Evolutionary conservation across 2,888 invertebrate genomes (phyloP).

Genomic region (Eupithecia insigniata): DNA sequence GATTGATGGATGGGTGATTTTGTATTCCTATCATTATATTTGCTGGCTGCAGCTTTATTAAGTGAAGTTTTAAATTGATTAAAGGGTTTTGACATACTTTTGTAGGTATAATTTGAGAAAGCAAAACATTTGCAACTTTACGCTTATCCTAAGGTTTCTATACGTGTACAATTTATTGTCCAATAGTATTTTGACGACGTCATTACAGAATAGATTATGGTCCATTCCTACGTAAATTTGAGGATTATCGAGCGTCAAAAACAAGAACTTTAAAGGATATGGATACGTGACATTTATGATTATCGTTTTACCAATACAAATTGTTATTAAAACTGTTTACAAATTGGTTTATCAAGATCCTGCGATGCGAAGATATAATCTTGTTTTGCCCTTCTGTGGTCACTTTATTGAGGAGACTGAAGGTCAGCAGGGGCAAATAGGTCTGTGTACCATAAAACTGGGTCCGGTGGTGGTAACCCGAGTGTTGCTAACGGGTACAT

Average conservation of each 20-base stretch:
- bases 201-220: background rate
- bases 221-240: background rate
- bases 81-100: constrained; percentile 6
- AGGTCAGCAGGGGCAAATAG: constrained; percentile 61
- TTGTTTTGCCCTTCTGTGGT: background rate
- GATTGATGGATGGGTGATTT: constrained; percentile 39
- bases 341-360: constrained; percentile 22
- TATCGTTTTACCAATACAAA: constrained; percentile 6
- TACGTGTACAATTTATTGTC: background rate
- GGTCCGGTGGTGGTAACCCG: constrained; percentile 69
- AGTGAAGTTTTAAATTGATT: constrained; percentile 19
- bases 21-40: constrained; percentile 29
- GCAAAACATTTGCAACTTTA: background rate
- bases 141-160: background rate
- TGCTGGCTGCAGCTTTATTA: constrained; percentile 25
- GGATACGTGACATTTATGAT: constrained; percentile 3
- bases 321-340: constrained; percentile 18
- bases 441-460: constrained; percentile 61
- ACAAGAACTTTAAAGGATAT: constrained; percentile 7
- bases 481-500: constrained; percentile 55
- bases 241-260: constrained; percentile 4
- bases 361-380: constrained; percentile 4
- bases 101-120: constrained; percentile 4
- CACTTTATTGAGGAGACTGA: constrained; percentile 38
- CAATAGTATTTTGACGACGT: background rate